These are phyloP conservation scores for Trachelus tabidus DNA, from an alignment of 2,888 invertebrate genomes.

Conservation along the genomic window DNA sequence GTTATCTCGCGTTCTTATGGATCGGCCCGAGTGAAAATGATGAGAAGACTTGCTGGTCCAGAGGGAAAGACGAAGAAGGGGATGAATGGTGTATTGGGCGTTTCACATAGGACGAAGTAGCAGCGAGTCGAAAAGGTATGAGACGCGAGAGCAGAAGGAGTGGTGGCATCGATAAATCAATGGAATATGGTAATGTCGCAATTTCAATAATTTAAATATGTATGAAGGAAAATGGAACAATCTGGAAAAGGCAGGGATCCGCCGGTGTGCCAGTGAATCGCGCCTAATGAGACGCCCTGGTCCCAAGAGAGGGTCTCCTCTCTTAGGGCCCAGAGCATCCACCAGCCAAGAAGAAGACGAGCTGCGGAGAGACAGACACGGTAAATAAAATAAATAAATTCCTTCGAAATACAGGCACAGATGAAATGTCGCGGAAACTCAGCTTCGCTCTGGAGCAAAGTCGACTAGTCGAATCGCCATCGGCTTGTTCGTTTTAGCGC, in stretches of 20 bases:
- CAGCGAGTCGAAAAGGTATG: slow-evolving; percentile 16
- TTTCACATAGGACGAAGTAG: slow-evolving; percentile 18
- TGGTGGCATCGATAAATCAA: slow-evolving; percentile 63
- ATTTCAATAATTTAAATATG: slow-evolving; percentile 66
- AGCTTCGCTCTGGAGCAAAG: neutral
- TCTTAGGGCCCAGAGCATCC: slow-evolving; percentile 9
- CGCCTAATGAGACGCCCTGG: slow-evolving; percentile 60
- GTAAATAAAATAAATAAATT: slow-evolving; percentile 54
- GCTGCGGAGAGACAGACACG: slow-evolving; percentile 21
- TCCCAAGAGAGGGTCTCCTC: slow-evolving; percentile 45
- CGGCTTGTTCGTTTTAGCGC: neutral
- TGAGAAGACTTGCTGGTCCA: neutral
- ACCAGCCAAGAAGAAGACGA: slow-evolving; percentile 11
- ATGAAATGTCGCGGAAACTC: slow-evolving; percentile 44
- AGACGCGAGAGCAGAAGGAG: slow-evolving; percentile 25
- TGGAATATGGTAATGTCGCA: slow-evolving; percentile 62
- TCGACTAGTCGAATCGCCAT: neutral
- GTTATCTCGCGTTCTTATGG: neutral
- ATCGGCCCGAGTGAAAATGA: neutral
- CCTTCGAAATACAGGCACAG: slow-evolving; percentile 36
- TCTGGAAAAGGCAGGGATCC: slow-evolving; percentile 54
- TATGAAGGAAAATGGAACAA: slow-evolving; percentile 65
- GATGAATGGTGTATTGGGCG: slow-evolving; percentile 25
- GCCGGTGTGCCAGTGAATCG: slow-evolving; percentile 59
- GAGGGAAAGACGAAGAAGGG: slow-evolving; percentile 19